Evolutionary conservation across 2,113 vertebrate genomes (phyloP).

Genomic region (Bos taurus): DNA sequence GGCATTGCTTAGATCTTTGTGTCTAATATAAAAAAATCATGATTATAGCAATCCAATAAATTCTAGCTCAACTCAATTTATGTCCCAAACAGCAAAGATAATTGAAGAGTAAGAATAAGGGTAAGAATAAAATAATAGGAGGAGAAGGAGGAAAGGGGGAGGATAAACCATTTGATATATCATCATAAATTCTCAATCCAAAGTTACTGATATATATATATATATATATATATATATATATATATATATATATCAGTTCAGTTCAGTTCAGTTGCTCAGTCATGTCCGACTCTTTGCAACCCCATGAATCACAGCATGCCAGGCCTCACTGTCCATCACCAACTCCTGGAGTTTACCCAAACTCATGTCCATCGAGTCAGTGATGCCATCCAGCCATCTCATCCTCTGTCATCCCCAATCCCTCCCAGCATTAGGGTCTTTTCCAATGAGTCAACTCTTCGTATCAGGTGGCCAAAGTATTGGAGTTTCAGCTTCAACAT

Average conservation of each 20-base stretch:
- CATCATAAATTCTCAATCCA: neutral
- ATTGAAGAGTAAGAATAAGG: neutral
- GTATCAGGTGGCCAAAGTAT: accelerated
- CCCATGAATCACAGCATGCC: too few relatives aligned
- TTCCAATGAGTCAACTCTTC: too few relatives aligned
- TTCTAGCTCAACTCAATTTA: neutral
- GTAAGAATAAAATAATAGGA: neutral
- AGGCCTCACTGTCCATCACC: too few relatives aligned
- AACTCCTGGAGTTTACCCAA: too few relatives aligned
- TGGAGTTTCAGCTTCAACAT: too few relatives aligned
- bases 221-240: neutral
- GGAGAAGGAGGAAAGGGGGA: neutral
- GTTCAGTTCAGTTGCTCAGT: too few relatives aligned
- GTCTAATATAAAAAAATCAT: neutral
- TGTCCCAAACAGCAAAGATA: neutral
- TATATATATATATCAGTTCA: neutral
- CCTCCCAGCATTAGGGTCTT: too few relatives aligned
- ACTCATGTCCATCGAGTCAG: too few relatives aligned
- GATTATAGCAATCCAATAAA: neutral
- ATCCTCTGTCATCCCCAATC: too few relatives aligned
- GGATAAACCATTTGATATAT: neutral
- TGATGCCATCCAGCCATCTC: too few relatives aligned
- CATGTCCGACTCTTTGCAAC: accelerated
- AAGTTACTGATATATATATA: neutral
- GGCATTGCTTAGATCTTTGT: neutral